Percentiles rank a stretch among this genome's conserved stretches.
phyloP scores from a whole-genome alignment of 2,797 vertebrate species.

The Epinephelus malabaricus region DNA sequence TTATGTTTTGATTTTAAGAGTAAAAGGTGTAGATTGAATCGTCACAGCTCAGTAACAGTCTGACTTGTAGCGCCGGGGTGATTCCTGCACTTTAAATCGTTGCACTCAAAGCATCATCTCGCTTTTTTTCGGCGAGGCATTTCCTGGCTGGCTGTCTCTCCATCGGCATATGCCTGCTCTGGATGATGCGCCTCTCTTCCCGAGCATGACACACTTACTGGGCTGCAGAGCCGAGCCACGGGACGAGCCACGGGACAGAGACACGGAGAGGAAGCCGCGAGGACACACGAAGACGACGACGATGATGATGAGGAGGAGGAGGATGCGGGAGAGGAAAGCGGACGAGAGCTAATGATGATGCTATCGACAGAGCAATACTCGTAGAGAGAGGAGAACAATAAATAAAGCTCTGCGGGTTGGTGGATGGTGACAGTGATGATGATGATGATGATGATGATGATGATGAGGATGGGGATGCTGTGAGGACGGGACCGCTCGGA shows the following conservation, averaged over 20 bases:
- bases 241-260: conserved; percentile 42
- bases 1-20: too few relatives aligned
- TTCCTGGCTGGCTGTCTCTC: conserved; percentile 37
- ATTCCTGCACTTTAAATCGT: background rate
- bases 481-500: conserved; percentile 25
- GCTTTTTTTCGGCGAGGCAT: conserved; percentile 20
- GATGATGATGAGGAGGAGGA: background rate
- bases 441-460: conserved; percentile 14
- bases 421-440: conserved; percentile 28
- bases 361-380: background rate
- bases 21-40: too few relatives aligned
- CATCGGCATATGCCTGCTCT: conserved; percentile 23
- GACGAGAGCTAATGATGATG: conserved; percentile 3
- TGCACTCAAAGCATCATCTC: background rate
- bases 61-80: background rate
- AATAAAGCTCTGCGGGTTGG: conserved; percentile 22
- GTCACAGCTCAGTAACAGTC: too few relatives aligned
- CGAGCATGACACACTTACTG: conserved; percentile 66
- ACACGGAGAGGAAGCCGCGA: conserved; percentile 1
- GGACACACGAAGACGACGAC: conserved; percentile 18
- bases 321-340: background rate
- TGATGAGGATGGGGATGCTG: conserved; percentile 13
- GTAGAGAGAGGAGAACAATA: background rate
- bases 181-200: conserved; percentile 56
- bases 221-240: conserved; percentile 59